Base-by-base conservation (phyloP, 2,797 vertebrate species). In the Mus spretus region DNA sequence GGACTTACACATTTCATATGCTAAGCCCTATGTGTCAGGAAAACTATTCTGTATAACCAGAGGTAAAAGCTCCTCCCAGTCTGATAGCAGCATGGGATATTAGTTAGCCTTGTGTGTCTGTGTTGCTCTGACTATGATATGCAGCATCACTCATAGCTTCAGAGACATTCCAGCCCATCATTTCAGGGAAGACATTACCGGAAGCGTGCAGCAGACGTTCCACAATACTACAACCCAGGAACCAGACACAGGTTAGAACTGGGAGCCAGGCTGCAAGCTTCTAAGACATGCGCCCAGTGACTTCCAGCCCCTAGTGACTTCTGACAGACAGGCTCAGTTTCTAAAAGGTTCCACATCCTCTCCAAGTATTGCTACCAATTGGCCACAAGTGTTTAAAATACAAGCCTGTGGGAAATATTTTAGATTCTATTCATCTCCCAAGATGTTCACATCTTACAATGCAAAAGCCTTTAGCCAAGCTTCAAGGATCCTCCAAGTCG, bases 1-100 rank as follows among this genome's bases (percentile, higher is more conserved):
- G 78, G 24, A 81, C 59, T 75, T 80, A 44, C 17, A 89, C 37
- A 85, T 93, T 80, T 86, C 70, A 90, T 92, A 53, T 44, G 11
- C 40, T 22, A 72, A 14, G 85, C 87, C 44, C 34, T n/a, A 74
- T 14, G 31, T 55, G 57, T 47, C 6, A 2, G 50, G 26, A 28
- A 57, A 53, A 59, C 37, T 83, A 57, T 14, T 81, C 0, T 37
- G 50, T 84, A 89, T 75, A 13, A 77, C 37, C 34, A 57, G 3
- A 57, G 15, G 22, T 63, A 81, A 92, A 91, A 7, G n/a, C 12
- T 74, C 87, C 44, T 91, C 17, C 3, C 17, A 85, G 44, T 89
- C 75, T 19, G 12, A 89, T 2, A 26, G 74, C 44, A 50, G 57
- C 75, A 44, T 26, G 44, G 28, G 37, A 4, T 28, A 2, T 50